Percentiles rank a stretch among this genome's conserved stretches.
phyloP scores from a whole-genome alignment of 2,113 vertebrate species.

The Pandion haliaetus region DNA sequence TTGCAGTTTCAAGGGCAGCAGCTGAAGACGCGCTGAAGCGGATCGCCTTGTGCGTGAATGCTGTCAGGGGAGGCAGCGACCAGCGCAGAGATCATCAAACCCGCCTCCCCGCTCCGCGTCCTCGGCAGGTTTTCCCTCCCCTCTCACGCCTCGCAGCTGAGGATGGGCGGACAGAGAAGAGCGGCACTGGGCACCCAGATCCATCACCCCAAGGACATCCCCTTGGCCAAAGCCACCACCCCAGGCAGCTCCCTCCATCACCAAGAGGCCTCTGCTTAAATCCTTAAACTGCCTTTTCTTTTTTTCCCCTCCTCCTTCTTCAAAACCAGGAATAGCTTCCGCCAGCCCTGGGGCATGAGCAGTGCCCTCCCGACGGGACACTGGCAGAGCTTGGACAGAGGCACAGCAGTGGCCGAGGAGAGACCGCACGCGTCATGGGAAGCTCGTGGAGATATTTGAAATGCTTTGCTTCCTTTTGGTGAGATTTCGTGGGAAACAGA shows the following conservation, averaged over 20 bases:
- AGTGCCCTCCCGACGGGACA: not conserved
- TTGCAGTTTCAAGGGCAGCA: not conserved
- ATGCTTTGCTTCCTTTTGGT: not conserved
- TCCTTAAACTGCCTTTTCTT: not conserved
- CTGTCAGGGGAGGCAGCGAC: not conserved
- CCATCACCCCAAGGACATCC: not conserved
- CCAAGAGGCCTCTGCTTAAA: not conserved
- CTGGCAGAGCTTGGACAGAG: not conserved
- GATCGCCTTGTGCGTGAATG: fast-evolving
- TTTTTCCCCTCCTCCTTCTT: not conserved
- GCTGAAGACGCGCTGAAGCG: not conserved
- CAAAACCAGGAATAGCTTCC: too few relatives aligned
- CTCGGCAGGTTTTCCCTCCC: not conserved
- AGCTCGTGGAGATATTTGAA: not conserved
- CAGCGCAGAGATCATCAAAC: not conserved
- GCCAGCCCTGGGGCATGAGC: not conserved
- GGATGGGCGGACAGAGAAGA: not conserved
- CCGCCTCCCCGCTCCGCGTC: fast-evolving
- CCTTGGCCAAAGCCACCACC: not conserved
- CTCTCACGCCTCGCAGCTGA: not conserved
- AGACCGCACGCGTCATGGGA: not conserved
- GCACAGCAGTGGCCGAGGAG: not conserved
- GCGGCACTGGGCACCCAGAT: not conserved
- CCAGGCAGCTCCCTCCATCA: not conserved
- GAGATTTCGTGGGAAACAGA: not conserved